A percentile compares a stretch with the other conserved stretches of the same genome.
These are phyloP conservation scores for Sciurus vulgaris DNA, from an alignment of 2,797 vertebrate species.

Conservation along the genomic window DNA sequence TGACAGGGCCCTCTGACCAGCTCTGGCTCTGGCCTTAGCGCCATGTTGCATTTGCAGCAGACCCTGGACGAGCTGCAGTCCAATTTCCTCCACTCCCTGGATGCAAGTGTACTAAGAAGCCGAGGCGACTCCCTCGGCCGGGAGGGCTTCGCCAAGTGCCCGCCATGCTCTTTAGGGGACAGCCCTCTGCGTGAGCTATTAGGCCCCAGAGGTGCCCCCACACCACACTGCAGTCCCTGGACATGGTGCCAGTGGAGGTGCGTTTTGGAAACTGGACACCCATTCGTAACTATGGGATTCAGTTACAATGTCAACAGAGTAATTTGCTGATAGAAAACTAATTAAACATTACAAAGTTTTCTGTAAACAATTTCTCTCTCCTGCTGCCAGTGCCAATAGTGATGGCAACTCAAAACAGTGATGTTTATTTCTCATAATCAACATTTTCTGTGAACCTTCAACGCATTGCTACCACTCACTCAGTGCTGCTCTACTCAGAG, in stretches of 20 bases:
- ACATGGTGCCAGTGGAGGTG: rapidly evolving
- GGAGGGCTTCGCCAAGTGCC: rapidly evolving
- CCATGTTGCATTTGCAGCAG: background rate
- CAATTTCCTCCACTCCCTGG: background rate
- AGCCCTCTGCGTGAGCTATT: rapidly evolving
- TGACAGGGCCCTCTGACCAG: background rate
- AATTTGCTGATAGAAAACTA: background rate
- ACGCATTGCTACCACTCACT: rapidly evolving
- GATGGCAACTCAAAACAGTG: background rate
- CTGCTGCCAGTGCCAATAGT: background rate
- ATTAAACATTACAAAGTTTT: background rate
- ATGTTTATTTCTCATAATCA: background rate
- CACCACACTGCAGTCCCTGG: background rate
- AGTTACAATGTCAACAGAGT: background rate
- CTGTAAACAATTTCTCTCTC: background rate
- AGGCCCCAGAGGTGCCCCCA: rapidly evolving
- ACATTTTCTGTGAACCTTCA: background rate
- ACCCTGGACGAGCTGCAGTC: background rate
- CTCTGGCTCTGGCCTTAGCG: background rate
- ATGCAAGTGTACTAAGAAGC: background rate
- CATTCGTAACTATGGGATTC: background rate
- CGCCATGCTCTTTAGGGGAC: rapidly evolving
- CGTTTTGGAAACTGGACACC: background rate
- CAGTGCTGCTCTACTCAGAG: background rate
- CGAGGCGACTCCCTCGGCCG: background rate